These are phyloP conservation scores for Ommatoiulus sabulosus DNA, from an alignment of 2,888 invertebrate genomes.

Conservation along the genomic window DNA sequence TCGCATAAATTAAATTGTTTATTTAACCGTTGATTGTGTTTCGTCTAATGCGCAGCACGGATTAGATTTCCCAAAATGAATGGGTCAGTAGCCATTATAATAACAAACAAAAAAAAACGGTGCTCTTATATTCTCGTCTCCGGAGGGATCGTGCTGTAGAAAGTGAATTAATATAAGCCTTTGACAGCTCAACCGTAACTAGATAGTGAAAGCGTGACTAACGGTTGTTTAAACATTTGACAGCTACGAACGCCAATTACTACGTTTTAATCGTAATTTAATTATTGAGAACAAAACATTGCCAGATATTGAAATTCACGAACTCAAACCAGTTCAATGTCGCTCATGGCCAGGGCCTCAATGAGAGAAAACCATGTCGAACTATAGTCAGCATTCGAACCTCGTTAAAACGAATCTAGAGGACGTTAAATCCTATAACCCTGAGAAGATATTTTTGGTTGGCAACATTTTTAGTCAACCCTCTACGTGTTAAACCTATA, in stretches of 20 bases:
- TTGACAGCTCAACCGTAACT: neutral
- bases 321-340: too few relatives aligned
- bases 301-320: too few relatives aligned
- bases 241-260: neutral
- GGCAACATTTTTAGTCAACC: too few relatives aligned
- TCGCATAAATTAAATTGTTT: neutral
- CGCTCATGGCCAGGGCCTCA: too few relatives aligned
- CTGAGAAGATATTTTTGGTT: too few relatives aligned
- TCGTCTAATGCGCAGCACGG: neutral
- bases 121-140: neutral
- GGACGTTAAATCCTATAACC: too few relatives aligned
- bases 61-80: neutral
- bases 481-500: too few relatives aligned
- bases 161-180: neutral
- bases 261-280: neutral
- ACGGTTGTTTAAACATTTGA: slow-evolving; percentile 21
- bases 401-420: too few relatives aligned
- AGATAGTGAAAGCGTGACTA: slow-evolving; percentile 5
- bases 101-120: neutral
- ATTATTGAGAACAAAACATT: neutral
- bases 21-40: slow-evolving; percentile 3
- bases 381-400: too few relatives aligned
- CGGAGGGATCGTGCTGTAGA: neutral
- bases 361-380: too few relatives aligned
- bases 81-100: neutral